These are phyloP conservation scores for Synanthedon myopaeformis DNA, from an alignment of 2,888 invertebrate species.

Conservation along the genomic window DNA sequence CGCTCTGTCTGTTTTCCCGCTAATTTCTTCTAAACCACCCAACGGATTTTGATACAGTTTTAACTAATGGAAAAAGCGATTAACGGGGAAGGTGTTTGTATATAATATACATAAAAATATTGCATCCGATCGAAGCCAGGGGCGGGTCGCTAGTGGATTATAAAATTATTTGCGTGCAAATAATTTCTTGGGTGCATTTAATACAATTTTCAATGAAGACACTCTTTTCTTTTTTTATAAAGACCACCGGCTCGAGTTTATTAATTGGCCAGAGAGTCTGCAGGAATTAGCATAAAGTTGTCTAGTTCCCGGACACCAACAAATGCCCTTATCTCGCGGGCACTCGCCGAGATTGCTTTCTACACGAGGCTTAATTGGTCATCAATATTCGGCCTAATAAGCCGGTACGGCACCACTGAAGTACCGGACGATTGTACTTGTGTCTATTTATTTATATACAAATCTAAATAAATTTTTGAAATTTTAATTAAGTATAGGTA, in stretches of 20 bases:
- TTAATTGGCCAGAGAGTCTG: constrained; percentile 12
- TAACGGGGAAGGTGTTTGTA: no score
- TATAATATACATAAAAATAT: no score
- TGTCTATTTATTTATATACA: no score
- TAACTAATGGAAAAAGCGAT: no score
- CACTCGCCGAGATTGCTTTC: constrained; percentile 38
- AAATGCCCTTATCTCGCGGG: constrained; percentile 49
- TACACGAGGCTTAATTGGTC: constrained; percentile 63
- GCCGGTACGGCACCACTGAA: constrained; percentile 9
- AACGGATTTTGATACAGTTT: no score
- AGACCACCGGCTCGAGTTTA: constrained; percentile 11
- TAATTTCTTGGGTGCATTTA: background rate
- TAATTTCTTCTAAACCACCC: no score
- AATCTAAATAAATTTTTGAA: no score
- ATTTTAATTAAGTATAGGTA: no score
- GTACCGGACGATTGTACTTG: constrained; percentile 1
- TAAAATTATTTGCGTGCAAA: background rate
- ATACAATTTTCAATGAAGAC: background rate
- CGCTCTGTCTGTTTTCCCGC: no score
- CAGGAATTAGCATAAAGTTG: constrained; percentile 49
- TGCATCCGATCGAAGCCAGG: no score
- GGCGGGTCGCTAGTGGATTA: no score
- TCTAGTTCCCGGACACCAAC: constrained; percentile 39
- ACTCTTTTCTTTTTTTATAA: background rate
- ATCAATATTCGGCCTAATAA: constrained; percentile 50